A percentile compares a stretch with the other conserved stretches of the same genome.
phyloP scores from a whole-genome alignment of 1,140 invertebrate species.

The Babylonia areolata region DNA sequence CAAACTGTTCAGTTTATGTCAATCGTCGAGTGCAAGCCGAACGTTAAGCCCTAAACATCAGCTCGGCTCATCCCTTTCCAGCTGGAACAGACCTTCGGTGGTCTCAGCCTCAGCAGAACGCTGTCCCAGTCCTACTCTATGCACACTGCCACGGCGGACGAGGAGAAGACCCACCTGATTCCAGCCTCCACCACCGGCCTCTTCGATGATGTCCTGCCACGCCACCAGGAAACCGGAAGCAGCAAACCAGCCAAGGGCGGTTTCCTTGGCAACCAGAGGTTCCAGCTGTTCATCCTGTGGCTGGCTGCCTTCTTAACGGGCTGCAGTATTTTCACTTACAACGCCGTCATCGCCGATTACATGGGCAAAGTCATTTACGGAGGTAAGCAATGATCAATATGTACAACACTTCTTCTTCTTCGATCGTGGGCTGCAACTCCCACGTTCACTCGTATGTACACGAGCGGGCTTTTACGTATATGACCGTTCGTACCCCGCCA shows the following conservation, averaged over 20 bases:
- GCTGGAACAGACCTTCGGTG: neutral
- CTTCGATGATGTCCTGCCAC: neutral
- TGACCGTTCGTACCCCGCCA: too few relatives aligned
- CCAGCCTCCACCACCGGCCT: neutral
- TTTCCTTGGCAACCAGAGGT: neutral
- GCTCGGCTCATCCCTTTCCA: neutral
- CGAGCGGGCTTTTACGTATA: too few relatives aligned
- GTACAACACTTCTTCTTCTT: too few relatives aligned
- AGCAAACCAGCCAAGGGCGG: neutral
- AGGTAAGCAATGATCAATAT: neutral
- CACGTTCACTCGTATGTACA: too few relatives aligned
- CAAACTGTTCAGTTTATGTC: too few relatives aligned
- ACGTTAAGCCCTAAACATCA: too few relatives aligned
- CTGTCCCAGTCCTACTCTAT: neutral
- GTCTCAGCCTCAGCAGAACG: neutral
- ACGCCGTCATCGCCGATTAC: slow-evolving; percentile 11
- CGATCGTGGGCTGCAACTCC: too few relatives aligned
- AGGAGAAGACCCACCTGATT: neutral
- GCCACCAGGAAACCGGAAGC: neutral
- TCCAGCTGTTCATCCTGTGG: neutral
- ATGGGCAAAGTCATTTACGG: slow-evolving; percentile 28
- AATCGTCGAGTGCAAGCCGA: too few relatives aligned
- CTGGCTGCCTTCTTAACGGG: neutral
- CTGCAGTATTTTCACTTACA: neutral
- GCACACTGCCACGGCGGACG: neutral